A percentile compares a stretch with the other conserved stretches of the same genome.
phyloP scores from a whole-genome alignment of 1,140 invertebrate genomes.

The Rhyzopertha dominica region DNA sequence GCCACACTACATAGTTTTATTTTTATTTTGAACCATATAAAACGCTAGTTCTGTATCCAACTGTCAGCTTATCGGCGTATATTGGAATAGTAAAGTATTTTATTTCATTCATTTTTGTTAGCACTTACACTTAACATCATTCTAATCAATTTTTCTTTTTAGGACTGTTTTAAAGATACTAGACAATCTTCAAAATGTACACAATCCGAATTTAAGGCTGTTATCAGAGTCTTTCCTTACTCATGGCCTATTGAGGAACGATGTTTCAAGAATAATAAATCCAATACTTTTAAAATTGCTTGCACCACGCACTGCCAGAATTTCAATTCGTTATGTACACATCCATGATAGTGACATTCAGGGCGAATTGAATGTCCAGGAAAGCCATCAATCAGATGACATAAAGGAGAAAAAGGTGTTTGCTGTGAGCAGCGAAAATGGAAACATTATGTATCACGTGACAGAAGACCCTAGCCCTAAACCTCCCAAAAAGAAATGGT shows the following conservation, averaged over 20 bases:
- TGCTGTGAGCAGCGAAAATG: slow-evolving; percentile 81
- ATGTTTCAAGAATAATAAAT: slow-evolving; percentile 73
- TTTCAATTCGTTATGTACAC: slow-evolving; percentile 80
- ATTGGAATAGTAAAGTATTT: no score
- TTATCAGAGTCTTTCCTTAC: slow-evolving; percentile 68
- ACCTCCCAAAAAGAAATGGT: slow-evolving; percentile 41
- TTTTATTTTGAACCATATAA: no score
- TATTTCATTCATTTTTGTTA: no score
- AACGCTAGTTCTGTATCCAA: no score
- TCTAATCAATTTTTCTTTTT: slow-evolving; percentile 24
- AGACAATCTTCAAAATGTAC: slow-evolving; percentile 66
- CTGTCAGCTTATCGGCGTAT: no score
- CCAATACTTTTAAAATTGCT: slow-evolving; percentile 75
- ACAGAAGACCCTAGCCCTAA: slow-evolving; percentile 41
- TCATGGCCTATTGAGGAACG: slow-evolving; percentile 68
- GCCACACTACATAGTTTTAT: no score
- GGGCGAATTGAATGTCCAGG: slow-evolving; percentile 39
- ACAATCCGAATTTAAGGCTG: slow-evolving; percentile 64
- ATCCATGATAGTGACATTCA: slow-evolving; percentile 62
- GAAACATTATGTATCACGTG: slow-evolving; percentile 82
- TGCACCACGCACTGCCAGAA: slow-evolving; percentile 74
- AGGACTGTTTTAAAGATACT: slow-evolving; percentile 71
- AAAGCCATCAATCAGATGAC: slow-evolving; percentile 42
- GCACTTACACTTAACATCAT: no score
- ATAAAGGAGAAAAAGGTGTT: slow-evolving; percentile 63